Evolutionary conservation across 1,140 invertebrate genomes (phyloP).

Genomic region (Pemphigus obesinymphae): DNA sequence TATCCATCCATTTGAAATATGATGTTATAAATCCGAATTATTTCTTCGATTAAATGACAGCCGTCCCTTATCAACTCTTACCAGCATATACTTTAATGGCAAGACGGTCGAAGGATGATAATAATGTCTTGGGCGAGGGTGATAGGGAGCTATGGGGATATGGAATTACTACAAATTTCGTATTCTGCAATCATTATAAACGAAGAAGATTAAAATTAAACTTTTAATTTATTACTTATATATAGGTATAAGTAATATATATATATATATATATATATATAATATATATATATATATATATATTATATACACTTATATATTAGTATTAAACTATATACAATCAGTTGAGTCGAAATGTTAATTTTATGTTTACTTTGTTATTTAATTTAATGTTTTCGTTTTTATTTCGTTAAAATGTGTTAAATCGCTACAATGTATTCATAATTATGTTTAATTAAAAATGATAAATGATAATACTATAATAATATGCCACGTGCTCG

Average conservation of each 20-base stretch:
- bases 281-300: too few species aligned
- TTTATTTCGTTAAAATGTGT: neutral
- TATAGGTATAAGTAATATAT: too few species aligned
- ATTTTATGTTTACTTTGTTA: neutral
- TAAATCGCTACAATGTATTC: neutral
- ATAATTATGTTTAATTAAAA: constrained; percentile 13
- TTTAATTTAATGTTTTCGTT: neutral
- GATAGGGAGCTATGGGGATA: neutral
- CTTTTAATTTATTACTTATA: constrained; percentile 9
- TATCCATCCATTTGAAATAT: constrained; percentile 18
- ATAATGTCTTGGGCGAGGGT: too few species aligned
- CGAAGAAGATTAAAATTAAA: constrained; percentile 8
- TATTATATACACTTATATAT: too few species aligned
- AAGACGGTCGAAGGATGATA: neutral
- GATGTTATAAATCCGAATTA: constrained; percentile 36
- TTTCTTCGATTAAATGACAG: constrained; percentile 29
- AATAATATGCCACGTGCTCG: neutral
- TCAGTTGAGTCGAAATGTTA: neutral
- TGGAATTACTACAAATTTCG: neutral
- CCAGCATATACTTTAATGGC: neutral
- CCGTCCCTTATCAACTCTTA: constrained; percentile 9
- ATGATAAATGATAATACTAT: neutral
- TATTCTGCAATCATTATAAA: neutral
- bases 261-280: too few species aligned
- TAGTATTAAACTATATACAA: too few species aligned